Percentiles rank a stretch among this genome's conserved stretches.
phyloP scores from a whole-genome alignment of 2,113 vertebrate species.

The Bufo gargarizans region DNA sequence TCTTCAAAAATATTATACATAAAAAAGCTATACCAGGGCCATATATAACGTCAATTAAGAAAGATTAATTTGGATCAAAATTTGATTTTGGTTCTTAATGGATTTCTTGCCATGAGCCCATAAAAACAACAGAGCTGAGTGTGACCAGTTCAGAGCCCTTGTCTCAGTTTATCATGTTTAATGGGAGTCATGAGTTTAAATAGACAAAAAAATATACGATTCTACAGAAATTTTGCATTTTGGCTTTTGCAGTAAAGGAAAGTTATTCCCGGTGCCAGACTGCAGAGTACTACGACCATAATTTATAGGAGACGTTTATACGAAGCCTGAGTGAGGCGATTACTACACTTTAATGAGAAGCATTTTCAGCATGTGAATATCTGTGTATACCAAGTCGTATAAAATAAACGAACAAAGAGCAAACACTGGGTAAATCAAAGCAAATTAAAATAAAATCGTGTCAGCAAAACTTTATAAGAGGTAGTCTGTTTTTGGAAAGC shows the following conservation, averaged over 20 bases:
- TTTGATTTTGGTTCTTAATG: not conserved
- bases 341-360: constrained; percentile 58
- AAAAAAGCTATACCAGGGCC: not conserved
- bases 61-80: not conserved
- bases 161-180: constrained; percentile 37
- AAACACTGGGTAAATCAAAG: not conserved
- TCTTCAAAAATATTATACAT: not conserved
- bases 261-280: constrained; percentile 66
- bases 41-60: no score
- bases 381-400: constrained; percentile 71
- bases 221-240: constrained; percentile 71
- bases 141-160: not conserved
- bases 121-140: not conserved
- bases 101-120: not conserved
- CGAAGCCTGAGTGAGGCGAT: not conserved
- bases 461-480: not conserved
- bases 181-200: constrained; percentile 54
- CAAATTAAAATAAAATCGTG: not conserved
- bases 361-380: not conserved
- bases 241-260: constrained; percentile 68
- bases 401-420: constrained; percentile 61
- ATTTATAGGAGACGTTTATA: constrained; percentile 13
- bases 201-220: constrained; percentile 57
- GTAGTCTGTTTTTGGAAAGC: not conserved
- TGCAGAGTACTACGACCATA: no score